Evolutionary conservation across 2,888 invertebrate genomes (phyloP), one percentile per base, ranked within the genome.

Genomic region (Pandemis heparana): DNA sequence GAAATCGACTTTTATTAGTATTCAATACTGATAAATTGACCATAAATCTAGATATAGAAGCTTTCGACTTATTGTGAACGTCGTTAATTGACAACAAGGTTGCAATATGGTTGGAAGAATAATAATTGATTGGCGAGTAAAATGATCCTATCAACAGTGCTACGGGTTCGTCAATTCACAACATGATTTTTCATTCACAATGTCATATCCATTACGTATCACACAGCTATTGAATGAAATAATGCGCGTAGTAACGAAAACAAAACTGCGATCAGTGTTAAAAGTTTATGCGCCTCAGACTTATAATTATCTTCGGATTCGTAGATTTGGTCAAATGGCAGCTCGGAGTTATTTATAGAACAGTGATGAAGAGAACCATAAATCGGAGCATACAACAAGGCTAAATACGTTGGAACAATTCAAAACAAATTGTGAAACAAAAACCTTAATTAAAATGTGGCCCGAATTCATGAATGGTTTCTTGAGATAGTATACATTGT

Each of bases 181-280:
- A 75, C 77, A 79, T 82, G 80, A 79, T 81, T 81, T 80, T 82
- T 77, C 83, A 83, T 83, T 85, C 75, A 79, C 82, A 83, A 80
- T 82, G 82, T 83, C 83, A 80, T 81, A 81, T 82, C 78, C 80
- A 81, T 82, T 79, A 77, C 72, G 75, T 48, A 73, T 77, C 76
- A 70, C 67, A 73, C 60, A 65, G 39, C 16, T n/a, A 65, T 41
- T 66, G 51, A 59, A 59, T 59, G 38, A 71, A 71, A 62, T 62
- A 56, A 46, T 48, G 23, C 32, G 32, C 32, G 48, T 46, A 23
- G 18, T 63, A 63, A 63, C 23, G 43, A 46, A 43, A 32, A 2
- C 43, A 43, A 43, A 43, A 12, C 10, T 5, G 43, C 12, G 39
- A 39, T n/a, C 14, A 5, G 5, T 9, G 18, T 9, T 7, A 53